Conservation (phyloP, 2,888 invertebrate genomes). For the Sinohyriopsis cumingii region DNA sequence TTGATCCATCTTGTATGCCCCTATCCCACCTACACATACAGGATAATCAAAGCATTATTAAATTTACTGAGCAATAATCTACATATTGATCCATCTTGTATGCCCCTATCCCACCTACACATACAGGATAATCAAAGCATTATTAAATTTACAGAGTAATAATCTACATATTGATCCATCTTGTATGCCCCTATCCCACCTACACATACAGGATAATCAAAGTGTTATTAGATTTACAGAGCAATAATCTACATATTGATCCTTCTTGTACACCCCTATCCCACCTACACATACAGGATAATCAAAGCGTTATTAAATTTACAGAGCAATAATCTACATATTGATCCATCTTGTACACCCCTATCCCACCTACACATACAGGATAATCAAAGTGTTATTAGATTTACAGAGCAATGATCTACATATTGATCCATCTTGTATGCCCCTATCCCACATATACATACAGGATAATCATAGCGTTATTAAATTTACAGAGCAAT, state of each 20-base stretch:
- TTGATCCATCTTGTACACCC: slow-evolving; percentile 71
- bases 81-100: slow-evolving; percentile 67
- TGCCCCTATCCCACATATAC: slow-evolving; percentile 78
- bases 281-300: slow-evolving; percentile 71
- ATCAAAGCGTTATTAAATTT: neutral
- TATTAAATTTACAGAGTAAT: too few species aligned
- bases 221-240: too few species aligned
- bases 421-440: slow-evolving; percentile 67
- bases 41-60: neutral
- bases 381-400: neutral
- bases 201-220: slow-evolving; percentile 28
- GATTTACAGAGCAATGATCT: too few species aligned
- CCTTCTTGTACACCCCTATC: slow-evolving; percentile 76
- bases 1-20: slow-evolving; percentile 71
- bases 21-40: slow-evolving; percentile 77
- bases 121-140: neutral
- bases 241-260: too few species aligned
- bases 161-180: too few species aligned
- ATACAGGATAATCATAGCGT: neutral
- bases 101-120: slow-evolving; percentile 78
- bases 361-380: slow-evolving; percentile 77
- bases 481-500: too few species aligned
- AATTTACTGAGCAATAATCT: too few species aligned
- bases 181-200: slow-evolving; percentile 78
- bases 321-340: too few species aligned